Percentiles rank a stretch among this genome's conserved stretches.
Evolutionary conservation across 2,888 invertebrate genomes (phyloP).

Genomic region (Urechis unicinctus): DNA sequence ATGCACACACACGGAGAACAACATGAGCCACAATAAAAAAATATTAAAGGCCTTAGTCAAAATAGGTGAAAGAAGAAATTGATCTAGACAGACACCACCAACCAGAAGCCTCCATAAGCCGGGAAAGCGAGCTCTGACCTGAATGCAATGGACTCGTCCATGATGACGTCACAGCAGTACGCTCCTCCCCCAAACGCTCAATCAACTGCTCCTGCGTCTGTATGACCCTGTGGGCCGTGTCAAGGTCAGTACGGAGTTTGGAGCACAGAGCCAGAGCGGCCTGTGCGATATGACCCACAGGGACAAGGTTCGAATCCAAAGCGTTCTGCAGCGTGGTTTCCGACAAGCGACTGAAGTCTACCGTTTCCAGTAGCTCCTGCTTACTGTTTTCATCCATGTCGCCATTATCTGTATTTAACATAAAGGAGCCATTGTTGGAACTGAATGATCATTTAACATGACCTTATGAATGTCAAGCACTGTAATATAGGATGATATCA

Average conservation of each 20-base stretch:
- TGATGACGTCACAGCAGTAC: no score
- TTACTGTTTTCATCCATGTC: conserved; percentile 28
- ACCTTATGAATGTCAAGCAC: no score
- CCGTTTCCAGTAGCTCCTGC: conserved; percentile 29
- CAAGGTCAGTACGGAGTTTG: conserved; percentile 33
- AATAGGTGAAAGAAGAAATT: no score
- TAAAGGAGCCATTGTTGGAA: background rate
- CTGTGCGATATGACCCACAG: conserved; percentile 31
- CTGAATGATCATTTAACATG: background rate
- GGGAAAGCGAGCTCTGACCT: no score
- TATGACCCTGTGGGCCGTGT: conserved; percentile 32
- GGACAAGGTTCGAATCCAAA: conserved; percentile 37
- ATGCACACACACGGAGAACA: no score
- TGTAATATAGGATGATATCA: no score
- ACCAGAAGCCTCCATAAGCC: no score
- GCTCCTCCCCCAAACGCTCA: conserved; percentile 8
- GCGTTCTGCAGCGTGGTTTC: conserved; percentile 38
- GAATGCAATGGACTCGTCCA: no score
- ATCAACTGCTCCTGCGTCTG: conserved; percentile 36
- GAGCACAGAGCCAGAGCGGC: conserved; percentile 39
- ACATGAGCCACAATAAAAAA: no score
- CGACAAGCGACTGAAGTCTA: conserved; percentile 38
- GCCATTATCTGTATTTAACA: conserved; percentile 29
- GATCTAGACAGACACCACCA: no score
- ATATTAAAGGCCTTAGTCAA: no score